These are phyloP conservation scores for Drosophila helvetica DNA, from an alignment of 2,888 invertebrate genomes.

Conservation along the genomic window DNA sequence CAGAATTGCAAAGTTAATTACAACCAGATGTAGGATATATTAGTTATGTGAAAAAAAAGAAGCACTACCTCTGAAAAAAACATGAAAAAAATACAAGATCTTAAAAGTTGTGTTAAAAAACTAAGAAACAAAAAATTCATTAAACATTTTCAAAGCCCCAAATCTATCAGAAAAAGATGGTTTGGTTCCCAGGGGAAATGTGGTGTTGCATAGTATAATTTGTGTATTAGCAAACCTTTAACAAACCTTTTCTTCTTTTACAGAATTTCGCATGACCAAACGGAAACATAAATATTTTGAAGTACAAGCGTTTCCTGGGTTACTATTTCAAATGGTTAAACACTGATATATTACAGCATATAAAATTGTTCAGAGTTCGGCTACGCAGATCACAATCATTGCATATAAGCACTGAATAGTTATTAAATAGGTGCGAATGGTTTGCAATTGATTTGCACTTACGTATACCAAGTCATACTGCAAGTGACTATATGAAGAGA, in stretches of 20 bases:
- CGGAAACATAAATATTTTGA: neutral
- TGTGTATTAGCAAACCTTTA: neutral
- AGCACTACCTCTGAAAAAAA: no score
- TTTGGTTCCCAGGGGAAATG: no score
- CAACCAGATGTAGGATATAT: no score
- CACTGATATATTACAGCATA: neutral
- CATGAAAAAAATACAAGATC: no score
- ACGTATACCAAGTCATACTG: conserved; percentile 27
- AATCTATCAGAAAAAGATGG: no score
- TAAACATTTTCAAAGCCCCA: no score
- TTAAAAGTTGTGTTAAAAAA: no score
- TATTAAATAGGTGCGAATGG: neutral
- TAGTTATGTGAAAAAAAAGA: no score
- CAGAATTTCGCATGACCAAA: conserved; percentile 7
- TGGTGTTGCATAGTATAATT: neutral
- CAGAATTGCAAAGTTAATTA: no score
- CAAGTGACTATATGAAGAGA: conserved; percentile 33
- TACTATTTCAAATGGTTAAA: neutral
- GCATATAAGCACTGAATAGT: neutral
- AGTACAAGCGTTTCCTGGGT: neutral
- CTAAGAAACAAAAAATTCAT: no score
- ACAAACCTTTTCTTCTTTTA: conserved; percentile 2
- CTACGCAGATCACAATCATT: neutral
- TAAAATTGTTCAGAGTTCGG: neutral
- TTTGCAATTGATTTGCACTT: conserved; percentile 23